Base-by-base conservation (phyloP, 2,888 invertebrate genomes). In the Cerastis leucographa region DNA sequence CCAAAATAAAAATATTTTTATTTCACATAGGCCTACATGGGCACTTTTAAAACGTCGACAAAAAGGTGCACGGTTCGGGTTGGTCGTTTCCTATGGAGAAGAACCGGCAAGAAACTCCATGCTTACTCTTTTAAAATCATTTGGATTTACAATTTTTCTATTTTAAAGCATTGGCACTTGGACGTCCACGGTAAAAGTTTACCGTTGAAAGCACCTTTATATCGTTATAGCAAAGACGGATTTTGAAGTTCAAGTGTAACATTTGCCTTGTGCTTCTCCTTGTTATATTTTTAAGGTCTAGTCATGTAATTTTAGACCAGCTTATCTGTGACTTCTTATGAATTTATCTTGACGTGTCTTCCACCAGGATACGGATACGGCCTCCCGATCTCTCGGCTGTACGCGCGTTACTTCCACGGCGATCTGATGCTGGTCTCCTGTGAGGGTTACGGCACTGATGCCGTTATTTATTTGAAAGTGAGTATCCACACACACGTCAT, bases 331-430 rank as follows among this genome's bases (percentile, higher is more conserved):
- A 40, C 40, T 40, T 40, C 6, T 8, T 8, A 40, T n/a, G 11
- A n/a, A n/a, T 17, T 3, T 17, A 29, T 17, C 8, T 59, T 29
- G n/a, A n/a, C 1, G 0, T 64, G 8, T 69, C 35, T 2, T 46
- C 0, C 11, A 2, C 8, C 90, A 97, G 97, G 98, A 1, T 99
- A 99, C 93, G 99, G 99, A 0, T 99, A 99, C 94, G 99, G 99
- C 25, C 97, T 99, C 89, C 99, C 99, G 0, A 97, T 99, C 83
- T 99, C 99, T 0, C 97, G 99, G 80, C 97, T 99, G 74, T 99
- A 99, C 95, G 99, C 99, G 19, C 97, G 99, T 74, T 99, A 99
- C 95, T 99, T 99, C 97, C 99, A 99, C 91, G 99, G 99, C 0
- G 99, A 99, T 95, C 97, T 99, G 81, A 97, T 98, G 75, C 97